These are phyloP conservation scores for Bombylius major DNA, from an alignment of 2,888 invertebrate genomes.

Conservation along the genomic window DNA sequence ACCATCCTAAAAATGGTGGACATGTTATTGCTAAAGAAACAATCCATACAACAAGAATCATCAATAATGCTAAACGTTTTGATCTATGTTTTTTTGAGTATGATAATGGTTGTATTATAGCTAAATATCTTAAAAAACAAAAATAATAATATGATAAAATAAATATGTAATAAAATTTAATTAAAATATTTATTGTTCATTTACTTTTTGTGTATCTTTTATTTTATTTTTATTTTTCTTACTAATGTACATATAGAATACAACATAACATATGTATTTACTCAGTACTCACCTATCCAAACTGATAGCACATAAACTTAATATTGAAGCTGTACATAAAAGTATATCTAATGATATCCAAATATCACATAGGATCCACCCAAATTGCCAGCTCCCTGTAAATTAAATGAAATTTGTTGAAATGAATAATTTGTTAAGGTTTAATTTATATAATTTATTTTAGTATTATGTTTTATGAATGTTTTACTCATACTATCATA, in stretches of 20 bases:
- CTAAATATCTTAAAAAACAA: constrained; percentile 53
- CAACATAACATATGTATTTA: no score
- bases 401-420: constrained; percentile 1
- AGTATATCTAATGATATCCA: constrained; percentile 92
- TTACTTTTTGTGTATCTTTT: neutral
- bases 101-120: constrained; percentile 84
- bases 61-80: constrained; percentile 70
- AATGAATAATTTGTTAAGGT: no score
- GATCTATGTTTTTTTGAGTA: constrained; percentile 82
- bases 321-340: constrained; percentile 86
- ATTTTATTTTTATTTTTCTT: neutral
- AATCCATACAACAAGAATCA: constrained; percentile 86
- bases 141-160: constrained; percentile 4
- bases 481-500: no score
- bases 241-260: no score
- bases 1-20: constrained; percentile 89
- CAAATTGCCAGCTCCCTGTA: constrained; percentile 75
- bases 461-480: no score
- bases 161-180: constrained; percentile 22
- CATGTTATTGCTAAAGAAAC: constrained; percentile 83
- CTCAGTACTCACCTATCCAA: constrained; percentile 54
- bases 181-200: no score
- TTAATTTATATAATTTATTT: no score
- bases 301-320: constrained; percentile 88
- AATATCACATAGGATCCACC: constrained; percentile 74